These are phyloP conservation scores for Syndactyla subalaris DNA, from an alignment of 2,797 vertebrate genomes.

Conservation along the genomic window DNA sequence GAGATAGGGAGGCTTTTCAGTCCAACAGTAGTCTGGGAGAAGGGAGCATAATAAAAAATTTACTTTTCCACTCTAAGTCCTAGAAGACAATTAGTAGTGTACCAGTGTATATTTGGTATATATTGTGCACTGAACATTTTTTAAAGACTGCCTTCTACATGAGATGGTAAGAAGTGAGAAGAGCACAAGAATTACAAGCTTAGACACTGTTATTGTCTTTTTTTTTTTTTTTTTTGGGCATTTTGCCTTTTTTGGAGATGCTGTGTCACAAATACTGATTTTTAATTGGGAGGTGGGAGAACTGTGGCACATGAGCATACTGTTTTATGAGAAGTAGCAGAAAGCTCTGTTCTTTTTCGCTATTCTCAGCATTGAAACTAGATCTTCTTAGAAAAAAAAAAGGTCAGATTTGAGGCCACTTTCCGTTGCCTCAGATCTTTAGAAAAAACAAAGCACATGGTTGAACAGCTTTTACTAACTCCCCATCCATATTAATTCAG, in stretches of 20 bases:
- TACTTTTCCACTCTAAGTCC: background rate
- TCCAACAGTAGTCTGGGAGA: background rate
- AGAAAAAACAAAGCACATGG: slow-evolving; percentile 9
- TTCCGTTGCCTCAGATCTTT: slow-evolving; percentile 25
- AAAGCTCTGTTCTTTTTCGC: slow-evolving; percentile 5
- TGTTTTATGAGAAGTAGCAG: background rate
- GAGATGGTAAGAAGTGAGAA: background rate
- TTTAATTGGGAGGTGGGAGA: background rate
- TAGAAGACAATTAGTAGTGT: background rate
- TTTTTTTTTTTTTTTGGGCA: background rate
- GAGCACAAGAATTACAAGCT: background rate
- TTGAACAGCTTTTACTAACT: background rate
- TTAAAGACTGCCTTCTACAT: background rate
- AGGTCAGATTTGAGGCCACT: background rate
- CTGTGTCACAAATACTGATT: background rate
- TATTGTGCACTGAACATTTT: background rate
- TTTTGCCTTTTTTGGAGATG: background rate
- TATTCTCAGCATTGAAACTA: background rate
- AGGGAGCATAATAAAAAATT: background rate
- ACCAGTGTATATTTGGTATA: background rate
- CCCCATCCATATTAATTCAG: slow-evolving; percentile 14
- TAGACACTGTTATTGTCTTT: background rate
- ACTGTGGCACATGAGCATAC: background rate
- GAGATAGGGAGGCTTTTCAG: background rate
- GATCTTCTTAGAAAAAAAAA: background rate